These are phyloP conservation scores for Drosophila repleta DNA, from an alignment of 1,140 invertebrate genomes.

Conservation along the genomic window DNA sequence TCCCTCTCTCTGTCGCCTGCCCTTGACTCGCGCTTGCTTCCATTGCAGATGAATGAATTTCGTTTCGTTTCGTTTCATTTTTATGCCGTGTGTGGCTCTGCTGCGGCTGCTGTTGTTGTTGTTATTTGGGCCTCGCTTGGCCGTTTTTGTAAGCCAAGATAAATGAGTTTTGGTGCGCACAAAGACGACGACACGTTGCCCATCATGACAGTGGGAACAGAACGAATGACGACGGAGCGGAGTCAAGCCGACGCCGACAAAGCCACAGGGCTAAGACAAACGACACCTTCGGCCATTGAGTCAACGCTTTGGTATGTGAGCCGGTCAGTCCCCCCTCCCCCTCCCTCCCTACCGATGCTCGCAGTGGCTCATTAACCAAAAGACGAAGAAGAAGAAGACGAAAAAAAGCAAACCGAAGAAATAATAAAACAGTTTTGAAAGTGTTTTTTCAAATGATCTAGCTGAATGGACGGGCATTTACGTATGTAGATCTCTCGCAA, in stretches of 20 bases:
- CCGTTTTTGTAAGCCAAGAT: constrained; percentile 74
- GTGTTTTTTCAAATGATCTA: constrained; percentile 40
- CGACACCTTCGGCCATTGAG: constrained; percentile 77
- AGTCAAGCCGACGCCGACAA: constrained; percentile 67
- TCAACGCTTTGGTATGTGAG: constrained; percentile 76
- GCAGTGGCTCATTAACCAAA: constrained; percentile 64
- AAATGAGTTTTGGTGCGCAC: constrained; percentile 80
- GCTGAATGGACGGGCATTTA: constrained; percentile 9
- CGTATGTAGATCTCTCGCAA: constrained; percentile 27
- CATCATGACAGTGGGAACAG: constrained; percentile 45
- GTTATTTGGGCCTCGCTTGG: constrained; percentile 24
- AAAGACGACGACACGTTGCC: constrained; percentile 79
- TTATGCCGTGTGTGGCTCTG: constrained; percentile 38
- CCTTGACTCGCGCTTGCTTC: constrained; percentile 56
- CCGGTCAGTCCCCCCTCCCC: background rate
- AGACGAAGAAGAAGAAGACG: too few species aligned
- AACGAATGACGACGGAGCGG: constrained; percentile 1
- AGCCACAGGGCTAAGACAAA: constrained; percentile 70
- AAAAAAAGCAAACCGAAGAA: constrained; percentile 23
- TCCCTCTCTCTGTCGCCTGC: constrained; percentile 31
- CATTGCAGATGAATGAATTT: constrained; percentile 79
- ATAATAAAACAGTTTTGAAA: constrained; percentile 31
- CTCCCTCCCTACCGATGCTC: background rate
- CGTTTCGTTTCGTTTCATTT: constrained; percentile 38
- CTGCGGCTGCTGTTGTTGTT: constrained; percentile 16